phyloP scores from a whole-genome alignment of 2,113 vertebrate genomes.

The Megaceryle torquata region DNA sequence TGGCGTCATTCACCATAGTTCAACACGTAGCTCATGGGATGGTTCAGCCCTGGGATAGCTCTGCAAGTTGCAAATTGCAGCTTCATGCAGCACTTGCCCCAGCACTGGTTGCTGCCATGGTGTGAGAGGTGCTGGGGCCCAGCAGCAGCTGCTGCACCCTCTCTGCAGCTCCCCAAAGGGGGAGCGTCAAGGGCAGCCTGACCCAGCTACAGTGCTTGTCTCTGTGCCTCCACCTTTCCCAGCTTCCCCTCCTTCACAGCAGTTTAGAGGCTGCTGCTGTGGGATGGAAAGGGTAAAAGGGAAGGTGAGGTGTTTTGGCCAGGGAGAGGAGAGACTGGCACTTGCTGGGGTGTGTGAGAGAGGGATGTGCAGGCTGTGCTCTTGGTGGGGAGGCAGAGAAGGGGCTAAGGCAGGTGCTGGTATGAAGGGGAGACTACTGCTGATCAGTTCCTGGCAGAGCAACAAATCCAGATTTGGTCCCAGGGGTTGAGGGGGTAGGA shows the following conservation, averaged over 20 bases:
- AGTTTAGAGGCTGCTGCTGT: not conserved
- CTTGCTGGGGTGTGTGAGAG: not conserved
- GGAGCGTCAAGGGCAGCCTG: not conserved
- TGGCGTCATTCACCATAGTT: not conserved
- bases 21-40: fast-evolving
- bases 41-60: not conserved
- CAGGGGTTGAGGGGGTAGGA: not conserved
- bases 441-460: not conserved
- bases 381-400: fast-evolving
- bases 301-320: not conserved
- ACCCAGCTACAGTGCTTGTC: not conserved
- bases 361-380: not conserved
- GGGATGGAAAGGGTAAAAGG: not conserved
- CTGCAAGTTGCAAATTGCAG: not conserved
- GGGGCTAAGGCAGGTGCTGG: not conserved
- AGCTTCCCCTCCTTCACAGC: not conserved
- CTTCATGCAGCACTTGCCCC: not conserved
- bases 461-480: not conserved
- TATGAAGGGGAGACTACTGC: not conserved
- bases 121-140: not conserved
- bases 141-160: not conserved
- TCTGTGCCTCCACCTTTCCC: not conserved
- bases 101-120: not conserved
- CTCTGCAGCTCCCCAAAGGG: too few relatives aligned
- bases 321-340: not conserved